Evolutionary conservation across 2,113 vertebrate species (phyloP).

Genomic region (Mustelus asterias): DNA sequence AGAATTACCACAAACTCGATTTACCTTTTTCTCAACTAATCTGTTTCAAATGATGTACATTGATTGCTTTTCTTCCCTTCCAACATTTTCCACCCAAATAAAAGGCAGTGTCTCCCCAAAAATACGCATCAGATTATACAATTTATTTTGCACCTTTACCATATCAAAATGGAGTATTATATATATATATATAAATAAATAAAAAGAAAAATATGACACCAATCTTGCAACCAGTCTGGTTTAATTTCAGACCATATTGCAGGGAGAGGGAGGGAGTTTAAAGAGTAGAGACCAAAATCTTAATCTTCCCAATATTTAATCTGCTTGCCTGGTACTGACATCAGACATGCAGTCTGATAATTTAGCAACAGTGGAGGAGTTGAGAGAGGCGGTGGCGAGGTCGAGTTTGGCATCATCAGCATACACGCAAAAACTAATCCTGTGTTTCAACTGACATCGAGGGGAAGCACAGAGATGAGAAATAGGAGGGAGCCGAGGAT

Average conservation of each 20-base stretch:
- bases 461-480: too few species aligned
- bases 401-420: too few species aligned
- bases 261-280: not conserved
- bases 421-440: too few species aligned
- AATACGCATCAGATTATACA: not conserved
- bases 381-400: too few species aligned
- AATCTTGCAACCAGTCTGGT: not conserved
- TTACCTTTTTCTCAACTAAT: not conserved
- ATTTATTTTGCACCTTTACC: not conserved
- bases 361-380: too few species aligned
- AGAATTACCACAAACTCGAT: not conserved
- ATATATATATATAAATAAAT: too few species aligned
- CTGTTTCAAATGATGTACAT: not conserved
- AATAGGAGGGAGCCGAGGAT: too few species aligned
- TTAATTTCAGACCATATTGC: not conserved
- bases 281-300: not conserved
- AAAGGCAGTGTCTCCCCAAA: not conserved
- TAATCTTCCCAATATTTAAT: not conserved
- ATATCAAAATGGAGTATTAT: not conserved
- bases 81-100: not conserved
- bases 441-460: too few species aligned
- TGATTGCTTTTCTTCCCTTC: not conserved
- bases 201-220: not conserved
- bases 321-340: too few species aligned
- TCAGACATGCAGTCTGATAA: too few species aligned